phyloP scores from a whole-genome alignment of 2,113 vertebrate species.

The Bothrops jararaca region DNA sequence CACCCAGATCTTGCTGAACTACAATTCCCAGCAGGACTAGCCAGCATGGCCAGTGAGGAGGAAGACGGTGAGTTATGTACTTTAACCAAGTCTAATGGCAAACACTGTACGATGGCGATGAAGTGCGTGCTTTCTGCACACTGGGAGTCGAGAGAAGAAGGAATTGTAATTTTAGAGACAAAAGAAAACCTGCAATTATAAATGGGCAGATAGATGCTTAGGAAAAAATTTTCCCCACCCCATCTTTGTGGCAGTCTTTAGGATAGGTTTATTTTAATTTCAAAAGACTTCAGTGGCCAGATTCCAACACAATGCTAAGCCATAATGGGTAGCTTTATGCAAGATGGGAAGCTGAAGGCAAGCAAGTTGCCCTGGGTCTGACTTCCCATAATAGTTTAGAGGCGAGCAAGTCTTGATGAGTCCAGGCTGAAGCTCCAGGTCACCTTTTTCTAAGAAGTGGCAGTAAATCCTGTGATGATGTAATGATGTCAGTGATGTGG shows the following conservation, averaged over 20 bases:
- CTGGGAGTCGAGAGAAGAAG: neutral
- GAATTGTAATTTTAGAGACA: neutral
- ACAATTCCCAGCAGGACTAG: neutral
- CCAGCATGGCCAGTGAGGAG: too few species aligned
- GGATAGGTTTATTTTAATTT: neutral
- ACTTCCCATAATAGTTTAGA: neutral
- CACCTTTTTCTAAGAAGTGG: neutral
- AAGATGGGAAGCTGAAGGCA: neutral
- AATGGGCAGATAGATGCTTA: neutral
- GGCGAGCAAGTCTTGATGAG: neutral
- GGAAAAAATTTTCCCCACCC: neutral
- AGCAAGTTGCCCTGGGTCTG: neutral
- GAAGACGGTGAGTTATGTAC: too few species aligned
- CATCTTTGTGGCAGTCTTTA: neutral
- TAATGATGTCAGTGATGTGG: neutral
- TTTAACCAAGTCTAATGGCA: too few species aligned
- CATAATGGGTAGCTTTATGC: neutral
- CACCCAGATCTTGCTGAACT: neutral
- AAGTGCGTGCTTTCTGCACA: too few species aligned
- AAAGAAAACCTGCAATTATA: neutral
- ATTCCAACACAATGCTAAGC: neutral
- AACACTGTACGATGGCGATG: neutral
- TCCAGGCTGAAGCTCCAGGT: neutral
- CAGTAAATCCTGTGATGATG: neutral
- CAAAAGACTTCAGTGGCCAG: neutral